Conservation (phyloP, 2,888 invertebrate genomes). For the Amitus sp. region DNA sequence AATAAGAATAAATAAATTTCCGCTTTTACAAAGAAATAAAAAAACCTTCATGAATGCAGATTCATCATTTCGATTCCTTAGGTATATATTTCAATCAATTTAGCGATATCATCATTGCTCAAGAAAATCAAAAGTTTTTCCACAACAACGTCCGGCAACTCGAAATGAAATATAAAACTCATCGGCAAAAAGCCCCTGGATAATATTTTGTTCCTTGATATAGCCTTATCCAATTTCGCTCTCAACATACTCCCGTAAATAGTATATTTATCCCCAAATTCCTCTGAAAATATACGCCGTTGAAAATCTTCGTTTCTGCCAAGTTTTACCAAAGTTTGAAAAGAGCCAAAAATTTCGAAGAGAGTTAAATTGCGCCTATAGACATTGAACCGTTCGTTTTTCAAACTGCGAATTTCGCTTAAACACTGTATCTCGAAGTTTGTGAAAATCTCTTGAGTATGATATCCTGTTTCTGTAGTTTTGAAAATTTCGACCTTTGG, state of each 20-base stretch:
- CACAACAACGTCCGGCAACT: slow-evolving; percentile 17
- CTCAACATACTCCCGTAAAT: slow-evolving; percentile 27
- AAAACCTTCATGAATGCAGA: too few species aligned
- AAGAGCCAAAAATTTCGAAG: slow-evolving; percentile 21
- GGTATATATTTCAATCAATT: slow-evolving; percentile 18
- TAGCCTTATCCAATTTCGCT: slow-evolving; percentile 26
- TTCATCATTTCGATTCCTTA: not conserved
- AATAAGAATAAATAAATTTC: too few species aligned
- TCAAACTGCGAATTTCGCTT: slow-evolving; percentile 24
- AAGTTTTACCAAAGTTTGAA: slow-evolving; percentile 14
- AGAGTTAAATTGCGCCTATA: slow-evolving; percentile 13
- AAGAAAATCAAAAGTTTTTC: slow-evolving; percentile 29
- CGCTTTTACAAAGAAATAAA: too few species aligned
- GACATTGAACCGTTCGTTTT: slow-evolving; percentile 2
- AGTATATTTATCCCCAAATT: slow-evolving; percentile 19
- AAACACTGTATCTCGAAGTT: slow-evolving; percentile 29
- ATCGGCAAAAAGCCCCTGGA: slow-evolving; percentile 14
- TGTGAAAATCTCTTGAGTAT: slow-evolving; percentile 18
- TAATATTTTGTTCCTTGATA: slow-evolving; percentile 13
- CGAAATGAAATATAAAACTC: slow-evolving; percentile 3
- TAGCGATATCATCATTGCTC: slow-evolving; percentile 20
- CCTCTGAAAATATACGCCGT: slow-evolving; percentile 12
- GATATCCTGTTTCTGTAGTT: slow-evolving; percentile 28
- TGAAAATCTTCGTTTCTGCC: slow-evolving; percentile 23
- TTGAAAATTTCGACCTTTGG: slow-evolving; percentile 28